Evolutionary conservation across 2,888 invertebrate species (phyloP).

Genomic region (Dasysyrphus albostriatus): DNA sequence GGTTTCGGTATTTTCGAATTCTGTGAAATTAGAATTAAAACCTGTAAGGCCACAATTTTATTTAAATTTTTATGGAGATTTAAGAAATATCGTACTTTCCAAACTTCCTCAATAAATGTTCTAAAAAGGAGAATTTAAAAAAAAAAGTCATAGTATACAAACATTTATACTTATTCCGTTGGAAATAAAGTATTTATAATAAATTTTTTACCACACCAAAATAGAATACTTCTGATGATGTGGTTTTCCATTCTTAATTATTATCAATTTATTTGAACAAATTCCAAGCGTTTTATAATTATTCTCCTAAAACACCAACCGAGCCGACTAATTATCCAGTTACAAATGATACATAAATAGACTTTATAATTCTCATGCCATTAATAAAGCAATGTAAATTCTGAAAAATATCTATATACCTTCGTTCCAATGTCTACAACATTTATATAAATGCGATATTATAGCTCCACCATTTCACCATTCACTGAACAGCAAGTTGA

Average conservation of each 20-base stretch:
- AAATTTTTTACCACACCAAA: background rate
- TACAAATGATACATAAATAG: slow-evolving; percentile 38
- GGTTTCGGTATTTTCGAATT: too few relatives aligned
- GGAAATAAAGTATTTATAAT: too few relatives aligned
- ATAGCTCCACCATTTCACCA: background rate
- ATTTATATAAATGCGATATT: background rate
- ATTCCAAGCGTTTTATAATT: slow-evolving; percentile 34
- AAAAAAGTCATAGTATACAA: too few relatives aligned
- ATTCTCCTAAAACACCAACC: slow-evolving; percentile 42
- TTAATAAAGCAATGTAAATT: background rate
- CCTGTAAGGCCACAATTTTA: too few relatives aligned
- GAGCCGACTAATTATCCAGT: slow-evolving; percentile 63
- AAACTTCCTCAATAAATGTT: too few relatives aligned
- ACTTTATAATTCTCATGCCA: slow-evolving; percentile 21
- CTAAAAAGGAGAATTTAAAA: too few relatives aligned
- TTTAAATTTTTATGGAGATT: too few relatives aligned
- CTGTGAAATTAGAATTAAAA: too few relatives aligned
- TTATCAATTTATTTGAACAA: slow-evolving; percentile 57
- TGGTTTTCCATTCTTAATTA: slow-evolving; percentile 6
- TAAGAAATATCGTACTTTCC: too few relatives aligned
- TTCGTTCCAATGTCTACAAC: background rate
- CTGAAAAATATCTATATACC: background rate
- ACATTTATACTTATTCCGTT: too few relatives aligned
- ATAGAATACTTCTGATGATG: background rate
- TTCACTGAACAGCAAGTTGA: slow-evolving; percentile 20